phyloP scores from a whole-genome alignment of 2,888 invertebrate genomes.

The Agonopterix subpropinquella region DNA sequence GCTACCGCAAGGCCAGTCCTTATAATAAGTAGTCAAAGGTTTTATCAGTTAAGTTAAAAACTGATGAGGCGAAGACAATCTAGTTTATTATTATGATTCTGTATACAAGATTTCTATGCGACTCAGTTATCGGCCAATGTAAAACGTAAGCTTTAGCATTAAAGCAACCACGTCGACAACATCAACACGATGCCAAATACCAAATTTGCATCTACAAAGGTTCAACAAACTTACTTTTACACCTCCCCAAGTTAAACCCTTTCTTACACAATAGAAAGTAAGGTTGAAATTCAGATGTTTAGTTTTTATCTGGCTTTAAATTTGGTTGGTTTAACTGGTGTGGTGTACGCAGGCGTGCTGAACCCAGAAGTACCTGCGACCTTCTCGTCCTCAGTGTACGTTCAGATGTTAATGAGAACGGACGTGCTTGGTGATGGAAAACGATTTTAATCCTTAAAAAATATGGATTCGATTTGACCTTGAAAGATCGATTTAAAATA shows the following conservation, averaged over 20 bases:
- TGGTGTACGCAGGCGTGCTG: constrained; percentile 46
- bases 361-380: constrained; percentile 39
- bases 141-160: no score
- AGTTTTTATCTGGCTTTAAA: neutral
- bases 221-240: neutral
- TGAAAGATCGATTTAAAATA: no score
- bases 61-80: no score
- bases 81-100: no score
- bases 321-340: neutral
- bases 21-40: no score
- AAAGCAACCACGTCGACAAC: neutral
- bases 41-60: no score
- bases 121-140: no score
- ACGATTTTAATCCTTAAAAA: no score
- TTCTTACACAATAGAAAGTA: constrained; percentile 8
- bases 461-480: no score
- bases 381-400: constrained; percentile 30
- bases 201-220: constrained; percentile 11
- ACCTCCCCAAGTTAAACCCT: neutral
- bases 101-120: no score
- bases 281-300: constrained; percentile 13
- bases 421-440: constrained; percentile 8
- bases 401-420: constrained; percentile 13
- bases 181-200: constrained; percentile 6
- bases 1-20: no score